Evolutionary conservation across 2,888 invertebrate species (phyloP).

Genomic region (Geotrupes spiniger): DNA sequence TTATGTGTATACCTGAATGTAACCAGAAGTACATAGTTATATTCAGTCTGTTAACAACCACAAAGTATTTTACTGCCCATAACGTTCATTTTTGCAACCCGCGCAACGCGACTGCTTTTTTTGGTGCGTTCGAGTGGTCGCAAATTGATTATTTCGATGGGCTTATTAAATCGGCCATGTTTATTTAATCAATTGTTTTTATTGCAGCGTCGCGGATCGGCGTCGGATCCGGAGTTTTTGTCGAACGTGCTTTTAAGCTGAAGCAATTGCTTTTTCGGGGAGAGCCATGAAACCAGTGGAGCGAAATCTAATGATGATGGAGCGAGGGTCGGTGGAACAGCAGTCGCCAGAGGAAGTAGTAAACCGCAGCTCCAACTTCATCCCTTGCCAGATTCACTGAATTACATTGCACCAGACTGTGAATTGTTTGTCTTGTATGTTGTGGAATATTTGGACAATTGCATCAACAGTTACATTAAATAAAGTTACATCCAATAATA

Average conservation of each 20-base stretch:
- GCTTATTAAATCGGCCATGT: no score
- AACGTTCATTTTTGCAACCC: slow-evolving; percentile 31
- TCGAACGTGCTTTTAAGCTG: slow-evolving; percentile 17
- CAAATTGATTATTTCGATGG: no score
- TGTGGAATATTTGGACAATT: no score
- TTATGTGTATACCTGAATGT: slow-evolving; percentile 25
- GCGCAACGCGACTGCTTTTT: neutral
- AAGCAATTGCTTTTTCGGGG: slow-evolving; percentile 20
- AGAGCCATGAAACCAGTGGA: slow-evolving; percentile 31
- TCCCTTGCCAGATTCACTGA: slow-evolving; percentile 32
- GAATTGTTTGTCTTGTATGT: slow-evolving; percentile 25
- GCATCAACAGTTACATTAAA: no score
- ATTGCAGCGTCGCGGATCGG: no score
- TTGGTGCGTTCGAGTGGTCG: no score
- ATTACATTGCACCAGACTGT: slow-evolving; percentile 32
- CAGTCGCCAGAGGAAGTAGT: slow-evolving; percentile 40
- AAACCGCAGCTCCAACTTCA: slow-evolving; percentile 37
- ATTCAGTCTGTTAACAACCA: slow-evolving; percentile 33
- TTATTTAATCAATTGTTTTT: no score
- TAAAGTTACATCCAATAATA: no score
- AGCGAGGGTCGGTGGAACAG: slow-evolving; percentile 36
- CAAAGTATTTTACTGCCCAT: slow-evolving; percentile 36
- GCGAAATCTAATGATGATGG: slow-evolving; percentile 34
- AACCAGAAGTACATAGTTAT: slow-evolving; percentile 24
- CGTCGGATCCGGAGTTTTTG: slow-evolving; percentile 18